Conservation (phyloP, 2,797 vertebrate genomes). For the Phalanger gymnotis region DNA sequence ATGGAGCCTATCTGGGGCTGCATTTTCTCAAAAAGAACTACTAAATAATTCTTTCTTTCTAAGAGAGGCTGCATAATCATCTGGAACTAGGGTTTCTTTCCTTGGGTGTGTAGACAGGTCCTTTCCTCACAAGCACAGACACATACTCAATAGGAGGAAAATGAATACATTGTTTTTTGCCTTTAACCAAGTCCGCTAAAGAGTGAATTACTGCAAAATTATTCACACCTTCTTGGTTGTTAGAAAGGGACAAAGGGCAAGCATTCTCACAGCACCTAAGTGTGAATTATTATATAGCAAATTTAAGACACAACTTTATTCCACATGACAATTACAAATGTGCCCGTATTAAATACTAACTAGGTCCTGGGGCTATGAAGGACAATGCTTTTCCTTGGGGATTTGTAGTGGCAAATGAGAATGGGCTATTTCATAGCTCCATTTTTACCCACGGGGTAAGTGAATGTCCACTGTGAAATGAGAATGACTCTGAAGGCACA, state of each 20-base stretch:
- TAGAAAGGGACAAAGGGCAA: not conserved
- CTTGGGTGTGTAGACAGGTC: not conserved
- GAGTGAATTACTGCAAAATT: conserved; percentile 38
- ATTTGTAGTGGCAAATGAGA: conserved; percentile 20
- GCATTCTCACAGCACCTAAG: not conserved
- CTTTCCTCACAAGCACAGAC: conserved; percentile 12
- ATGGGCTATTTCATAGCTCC: not conserved
- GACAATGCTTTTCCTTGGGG: not conserved
- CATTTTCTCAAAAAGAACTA: not conserved
- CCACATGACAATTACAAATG: conserved; percentile 4
- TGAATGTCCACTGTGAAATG: not conserved
- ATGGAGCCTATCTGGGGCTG: not conserved
- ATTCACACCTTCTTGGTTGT: conserved; percentile 38
- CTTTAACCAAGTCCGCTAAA: not conserved
- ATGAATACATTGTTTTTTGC: conserved; percentile 7
- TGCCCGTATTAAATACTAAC: not conserved
- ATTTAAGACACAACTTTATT: conserved; percentile 34
- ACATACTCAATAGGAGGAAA: conserved; percentile 7
- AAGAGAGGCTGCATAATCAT: not conserved
- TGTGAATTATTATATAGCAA: conserved; percentile 15
- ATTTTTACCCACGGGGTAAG: conserved; percentile 5
- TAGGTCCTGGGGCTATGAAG: not conserved
- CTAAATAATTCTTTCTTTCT: conserved; percentile 41
- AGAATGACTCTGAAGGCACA: not conserved
- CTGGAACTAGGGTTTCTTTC: not conserved